Evolutionary conservation across 2,113 vertebrate species (phyloP), one percentile per base, ranked within the genome.

Genomic region (Eclectus roratus): DNA sequence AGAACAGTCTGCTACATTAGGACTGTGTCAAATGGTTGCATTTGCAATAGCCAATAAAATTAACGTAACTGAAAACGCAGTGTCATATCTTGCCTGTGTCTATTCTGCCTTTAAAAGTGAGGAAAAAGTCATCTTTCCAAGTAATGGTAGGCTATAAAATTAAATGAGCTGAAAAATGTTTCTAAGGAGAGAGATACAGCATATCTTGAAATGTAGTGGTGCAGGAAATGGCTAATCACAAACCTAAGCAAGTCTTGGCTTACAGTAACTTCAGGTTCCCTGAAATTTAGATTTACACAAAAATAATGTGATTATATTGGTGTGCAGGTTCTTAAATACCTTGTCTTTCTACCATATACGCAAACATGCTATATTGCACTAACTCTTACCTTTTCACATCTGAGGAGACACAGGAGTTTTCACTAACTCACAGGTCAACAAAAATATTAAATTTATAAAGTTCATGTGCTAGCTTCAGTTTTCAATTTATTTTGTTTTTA

Each of bases 161-260:
- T 18, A 53, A 58, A 84, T 53, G 19, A 76, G 27, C n/a, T 80
- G 39, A 21, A 72, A 72, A 49, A 43, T 4, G 11, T 31, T 94
- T 69, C 56, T 41, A 35, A 47, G 29, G 31, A 70, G 17, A 64
- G 3, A 63, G 21, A 35, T 20, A 46, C 28, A 49, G 23, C 5
- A 2, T 18, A 82, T 46, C 43, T 71, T 5, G 11, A 76, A 68
- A 17, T 0, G 2, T 2, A 5, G 1, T 12, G 31, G 18, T 79
- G 17, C 8, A 60, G 17, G 39, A 82, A 72, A 88, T 21, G 2
- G 66, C 31, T 68, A 85, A 72, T 29, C 19, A 43, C 15, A 72
- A 80, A 64, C 11, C 13, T 66, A 72, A 85, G 43, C 6, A 68
- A 41, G 35, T 58, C n/a, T 24, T 49, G 10, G 43, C 19, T 53